phyloP scores from a whole-genome alignment of 1,140 invertebrate species.

The Drosophila kikkawai region DNA sequence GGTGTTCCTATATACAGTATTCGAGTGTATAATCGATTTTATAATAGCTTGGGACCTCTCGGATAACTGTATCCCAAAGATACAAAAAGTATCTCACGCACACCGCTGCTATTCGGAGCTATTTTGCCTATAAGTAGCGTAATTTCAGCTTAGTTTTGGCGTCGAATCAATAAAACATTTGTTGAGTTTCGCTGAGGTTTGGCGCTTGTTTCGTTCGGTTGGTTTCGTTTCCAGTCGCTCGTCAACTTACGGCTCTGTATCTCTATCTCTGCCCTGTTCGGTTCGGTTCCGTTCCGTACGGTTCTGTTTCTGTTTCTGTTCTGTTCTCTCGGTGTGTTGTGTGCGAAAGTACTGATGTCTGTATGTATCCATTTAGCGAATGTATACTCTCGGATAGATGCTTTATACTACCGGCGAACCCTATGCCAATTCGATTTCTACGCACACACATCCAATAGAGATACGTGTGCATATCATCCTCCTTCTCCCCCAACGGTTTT shows the following conservation, averaged over 20 bases:
- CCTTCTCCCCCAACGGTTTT: neutral
- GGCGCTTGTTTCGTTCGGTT: slow-evolving; percentile 64
- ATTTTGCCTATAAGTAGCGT: slow-evolving; percentile 60
- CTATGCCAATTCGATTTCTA: slow-evolving; percentile 18
- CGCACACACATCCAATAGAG: slow-evolving; percentile 12
- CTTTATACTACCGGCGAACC: slow-evolving; percentile 71
- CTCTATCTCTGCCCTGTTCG: slow-evolving; percentile 52
- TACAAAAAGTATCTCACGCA: slow-evolving; percentile 4
- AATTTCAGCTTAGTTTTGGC: slow-evolving; percentile 71
- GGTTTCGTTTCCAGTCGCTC: slow-evolving; percentile 58
- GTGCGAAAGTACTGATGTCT: slow-evolving; percentile 50
- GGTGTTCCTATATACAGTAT: neutral
- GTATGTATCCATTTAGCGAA: slow-evolving; percentile 62
- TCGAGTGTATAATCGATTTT: slow-evolving; percentile 6
- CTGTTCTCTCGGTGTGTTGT: slow-evolving; percentile 36
- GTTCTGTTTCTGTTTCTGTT: slow-evolving; percentile 33
- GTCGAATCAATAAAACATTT: slow-evolving; percentile 79
- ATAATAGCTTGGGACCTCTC: neutral
- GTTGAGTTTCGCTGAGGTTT: slow-evolving; percentile 74
- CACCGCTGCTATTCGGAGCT: slow-evolving; percentile 34
- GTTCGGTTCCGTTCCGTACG: slow-evolving; percentile 50
- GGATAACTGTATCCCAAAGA: slow-evolving; percentile 10
- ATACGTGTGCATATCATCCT: slow-evolving; percentile 31
- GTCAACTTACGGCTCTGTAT: slow-evolving; percentile 64
- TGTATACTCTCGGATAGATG: slow-evolving; percentile 61